These are phyloP conservation scores for Caenorhabditis afra DNA, from an alignment of 2,888 invertebrate species.

Conservation along the genomic window DNA sequence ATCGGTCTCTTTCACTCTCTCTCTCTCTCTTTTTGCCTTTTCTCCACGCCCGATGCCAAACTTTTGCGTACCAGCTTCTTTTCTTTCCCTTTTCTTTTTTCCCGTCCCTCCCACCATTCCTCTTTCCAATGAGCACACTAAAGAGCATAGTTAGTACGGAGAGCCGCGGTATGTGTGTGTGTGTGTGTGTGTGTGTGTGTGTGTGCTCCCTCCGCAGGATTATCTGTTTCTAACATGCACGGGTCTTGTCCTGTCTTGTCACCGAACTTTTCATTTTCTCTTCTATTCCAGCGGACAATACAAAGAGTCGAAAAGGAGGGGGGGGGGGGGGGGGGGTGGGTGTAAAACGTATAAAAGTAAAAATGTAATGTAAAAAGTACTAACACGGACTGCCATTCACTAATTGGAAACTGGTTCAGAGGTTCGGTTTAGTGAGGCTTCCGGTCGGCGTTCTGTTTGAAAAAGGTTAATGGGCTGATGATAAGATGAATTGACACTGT, in stretches of 20 bases:
- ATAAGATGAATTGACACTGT: too few species aligned
- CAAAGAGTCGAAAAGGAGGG: not conserved
- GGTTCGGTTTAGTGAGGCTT: not conserved
- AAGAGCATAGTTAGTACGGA: slow-evolving; percentile 40
- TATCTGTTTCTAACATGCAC: slow-evolving; percentile 41
- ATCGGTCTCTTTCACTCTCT: slow-evolving; percentile 9
- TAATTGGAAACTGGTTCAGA: slow-evolving; percentile 25
- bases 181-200: too few species aligned
- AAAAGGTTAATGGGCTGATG: too few species aligned
- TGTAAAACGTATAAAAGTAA: too few species aligned
- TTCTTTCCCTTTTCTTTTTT: too few species aligned
- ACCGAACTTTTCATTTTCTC: too few species aligned
- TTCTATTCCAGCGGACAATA: not conserved
- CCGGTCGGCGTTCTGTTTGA: not conserved
- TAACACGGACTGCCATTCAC: not conserved
- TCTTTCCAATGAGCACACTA: slow-evolving; percentile 39
- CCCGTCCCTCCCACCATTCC: too few species aligned
- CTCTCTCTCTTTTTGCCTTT: slow-evolving; percentile 13
- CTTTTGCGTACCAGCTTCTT: slow-evolving; percentile 22
- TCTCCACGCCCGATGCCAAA: not conserved
- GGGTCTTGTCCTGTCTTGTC: too few species aligned
- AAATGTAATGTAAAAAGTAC: not conserved
- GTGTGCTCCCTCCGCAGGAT: slow-evolving; percentile 32
- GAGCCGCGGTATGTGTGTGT: too few species aligned
- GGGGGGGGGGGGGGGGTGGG: not conserved